Conservation (phyloP, 1,140 invertebrate species). For the Zelostemma sp. region DNA sequence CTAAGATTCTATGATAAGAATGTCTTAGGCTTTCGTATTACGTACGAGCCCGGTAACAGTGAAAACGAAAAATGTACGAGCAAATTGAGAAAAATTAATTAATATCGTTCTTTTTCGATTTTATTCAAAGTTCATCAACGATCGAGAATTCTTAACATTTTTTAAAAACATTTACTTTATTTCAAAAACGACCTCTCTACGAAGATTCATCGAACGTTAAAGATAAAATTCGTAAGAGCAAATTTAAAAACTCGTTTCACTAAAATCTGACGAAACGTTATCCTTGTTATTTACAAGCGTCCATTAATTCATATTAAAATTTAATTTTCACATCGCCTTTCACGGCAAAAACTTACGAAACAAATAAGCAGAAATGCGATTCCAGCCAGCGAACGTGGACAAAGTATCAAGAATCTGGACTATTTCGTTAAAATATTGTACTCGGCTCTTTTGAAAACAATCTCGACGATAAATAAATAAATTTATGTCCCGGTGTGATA, state of each 20-base stretch:
- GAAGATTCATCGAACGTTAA: constrained; percentile 1
- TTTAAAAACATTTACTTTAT: not conserved
- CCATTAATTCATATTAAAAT: not conserved
- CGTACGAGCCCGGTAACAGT: not conserved
- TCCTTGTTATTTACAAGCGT: not conserved
- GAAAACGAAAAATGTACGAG: not conserved
- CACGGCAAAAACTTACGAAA: not conserved
- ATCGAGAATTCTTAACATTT: not conserved
- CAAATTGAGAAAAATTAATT: too few relatives aligned
- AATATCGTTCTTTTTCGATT: too few relatives aligned
- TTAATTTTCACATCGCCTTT: not conserved
- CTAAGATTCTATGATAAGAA: constrained; percentile 14
- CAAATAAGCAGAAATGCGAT: not conserved
- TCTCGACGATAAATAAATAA: not conserved
- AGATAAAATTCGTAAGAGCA: constrained; percentile 5
- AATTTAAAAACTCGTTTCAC: constrained; percentile 1
- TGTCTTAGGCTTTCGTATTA: constrained; percentile 9
- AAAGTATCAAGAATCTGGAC: not conserved
- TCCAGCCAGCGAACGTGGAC: not conserved
- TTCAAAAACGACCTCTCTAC: too few relatives aligned
- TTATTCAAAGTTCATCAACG: too few relatives aligned
- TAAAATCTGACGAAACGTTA: not conserved
- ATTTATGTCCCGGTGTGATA: too few relatives aligned
- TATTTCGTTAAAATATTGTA: too few relatives aligned
- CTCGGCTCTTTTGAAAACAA: not conserved